phyloP scores from a whole-genome alignment of 2,797 vertebrate species.

The Garrulus glandarius region DNA sequence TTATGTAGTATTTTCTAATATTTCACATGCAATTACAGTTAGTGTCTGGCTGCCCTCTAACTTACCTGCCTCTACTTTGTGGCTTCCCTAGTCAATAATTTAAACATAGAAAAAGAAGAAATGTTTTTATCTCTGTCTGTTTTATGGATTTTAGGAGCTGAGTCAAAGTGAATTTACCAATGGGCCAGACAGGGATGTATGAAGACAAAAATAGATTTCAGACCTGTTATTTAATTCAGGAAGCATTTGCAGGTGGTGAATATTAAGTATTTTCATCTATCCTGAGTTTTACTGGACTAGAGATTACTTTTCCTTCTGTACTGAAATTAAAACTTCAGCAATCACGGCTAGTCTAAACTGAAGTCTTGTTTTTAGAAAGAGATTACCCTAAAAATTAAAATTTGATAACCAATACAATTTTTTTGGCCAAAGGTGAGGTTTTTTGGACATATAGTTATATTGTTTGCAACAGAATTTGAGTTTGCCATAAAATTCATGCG shows the following conservation, averaged over 20 bases:
- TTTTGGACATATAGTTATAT: not conserved
- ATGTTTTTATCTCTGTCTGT: not conserved
- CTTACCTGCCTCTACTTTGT: not conserved
- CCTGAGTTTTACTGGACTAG: not conserved
- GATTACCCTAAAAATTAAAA: not conserved
- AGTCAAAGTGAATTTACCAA: not conserved
- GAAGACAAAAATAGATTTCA: constrained; percentile 7
- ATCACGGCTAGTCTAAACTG: not conserved
- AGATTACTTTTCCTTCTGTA: not conserved
- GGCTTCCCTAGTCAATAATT: not conserved
- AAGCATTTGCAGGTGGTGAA: not conserved
- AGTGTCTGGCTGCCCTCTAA: constrained; percentile 13
- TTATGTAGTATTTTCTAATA: constrained; percentile 37
- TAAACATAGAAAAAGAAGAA: not conserved
- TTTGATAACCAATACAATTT: not conserved
- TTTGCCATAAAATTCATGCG: not conserved
- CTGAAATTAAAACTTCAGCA: not conserved
- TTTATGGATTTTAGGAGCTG: not conserved
- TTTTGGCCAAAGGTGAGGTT: not conserved
- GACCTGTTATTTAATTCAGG: constrained; percentile 12
- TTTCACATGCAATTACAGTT: constrained; percentile 1
- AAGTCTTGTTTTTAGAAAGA: not conserved
- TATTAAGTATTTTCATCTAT: not conserved
- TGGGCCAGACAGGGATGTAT: not conserved
- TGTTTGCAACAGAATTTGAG: not conserved